A percentile compares a stretch with the other conserved stretches of the same genome.
phyloP scores from a whole-genome alignment of 2,113 vertebrate genomes.

The Phrynocephalus versicolor region DNA sequence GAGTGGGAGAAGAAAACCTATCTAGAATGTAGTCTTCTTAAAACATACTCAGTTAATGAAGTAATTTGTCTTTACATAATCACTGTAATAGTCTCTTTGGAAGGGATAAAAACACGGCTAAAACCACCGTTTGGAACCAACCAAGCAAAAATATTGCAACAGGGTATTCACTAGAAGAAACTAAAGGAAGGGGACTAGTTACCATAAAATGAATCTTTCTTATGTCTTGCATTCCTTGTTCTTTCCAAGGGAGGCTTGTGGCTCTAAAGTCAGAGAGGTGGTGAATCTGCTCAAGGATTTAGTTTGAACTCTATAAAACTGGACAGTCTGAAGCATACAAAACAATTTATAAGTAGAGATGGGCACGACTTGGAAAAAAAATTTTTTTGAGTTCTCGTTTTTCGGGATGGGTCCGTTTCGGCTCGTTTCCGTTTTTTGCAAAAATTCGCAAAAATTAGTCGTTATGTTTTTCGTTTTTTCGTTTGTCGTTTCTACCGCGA shows the following conservation, averaged over 20 bases:
- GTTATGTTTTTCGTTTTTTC: too few relatives aligned
- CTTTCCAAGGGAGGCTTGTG: background rate
- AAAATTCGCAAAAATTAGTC: too few relatives aligned
- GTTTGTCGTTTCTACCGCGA: too few relatives aligned
- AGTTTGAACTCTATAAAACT: too few relatives aligned
- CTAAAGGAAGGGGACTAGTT: background rate
- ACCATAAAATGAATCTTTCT: background rate
- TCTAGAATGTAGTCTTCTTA: background rate
- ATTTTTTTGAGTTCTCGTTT: too few relatives aligned
- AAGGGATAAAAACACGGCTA: background rate
- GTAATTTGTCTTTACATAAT: conserved; percentile 15
- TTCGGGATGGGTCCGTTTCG: too few relatives aligned
- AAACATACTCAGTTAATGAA: conserved; percentile 2
- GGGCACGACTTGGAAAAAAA: too few relatives aligned
- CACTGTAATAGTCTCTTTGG: background rate
- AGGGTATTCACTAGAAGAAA: background rate
- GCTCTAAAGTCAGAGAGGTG: too few relatives aligned
- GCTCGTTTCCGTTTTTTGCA: too few relatives aligned
- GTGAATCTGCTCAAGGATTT: too few relatives aligned
- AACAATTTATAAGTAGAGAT: too few relatives aligned
- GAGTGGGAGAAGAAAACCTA: background rate
- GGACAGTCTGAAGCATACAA: too few relatives aligned
- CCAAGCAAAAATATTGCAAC: background rate
- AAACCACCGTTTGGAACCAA: background rate
- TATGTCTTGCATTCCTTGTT: background rate